Conservation (phyloP, 2,113 vertebrate genomes). For the Percopsis transmontana region DNA sequence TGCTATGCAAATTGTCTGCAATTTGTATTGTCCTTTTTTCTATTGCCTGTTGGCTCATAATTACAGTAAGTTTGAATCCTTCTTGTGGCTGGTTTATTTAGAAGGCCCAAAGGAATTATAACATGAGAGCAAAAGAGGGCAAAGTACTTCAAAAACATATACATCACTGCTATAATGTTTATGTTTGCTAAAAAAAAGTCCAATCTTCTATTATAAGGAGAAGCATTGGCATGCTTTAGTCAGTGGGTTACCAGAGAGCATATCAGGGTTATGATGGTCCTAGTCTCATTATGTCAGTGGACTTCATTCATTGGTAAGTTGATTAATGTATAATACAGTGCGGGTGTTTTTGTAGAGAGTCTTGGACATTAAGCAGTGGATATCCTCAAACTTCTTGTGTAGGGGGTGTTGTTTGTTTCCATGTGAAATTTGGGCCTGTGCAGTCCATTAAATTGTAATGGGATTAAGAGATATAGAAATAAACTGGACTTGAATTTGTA, state of each 20-base stretch:
- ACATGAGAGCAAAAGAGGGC: conserved; percentile 44
- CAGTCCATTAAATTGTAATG: no score
- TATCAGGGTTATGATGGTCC: conserved; percentile 28
- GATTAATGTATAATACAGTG: no score
- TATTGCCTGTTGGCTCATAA: conserved; percentile 67
- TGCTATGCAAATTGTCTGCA: conserved; percentile 70
- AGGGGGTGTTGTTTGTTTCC: no score
- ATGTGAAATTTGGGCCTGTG: no score
- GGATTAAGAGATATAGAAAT: no score
- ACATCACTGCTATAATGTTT: conserved; percentile 42
- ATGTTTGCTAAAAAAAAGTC: conserved; percentile 39
- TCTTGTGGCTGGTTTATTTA: conserved; percentile 64
- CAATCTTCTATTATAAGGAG: conserved; percentile 13
- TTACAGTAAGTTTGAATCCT: conserved; percentile 72
- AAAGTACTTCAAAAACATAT: conserved; percentile 55
- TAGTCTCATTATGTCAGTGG: conserved; percentile 28
- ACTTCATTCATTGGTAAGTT: neutral
- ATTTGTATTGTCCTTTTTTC: conserved; percentile 44
- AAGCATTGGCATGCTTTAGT: conserved; percentile 21
- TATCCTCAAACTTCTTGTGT: no score
- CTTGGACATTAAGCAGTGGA: no score
- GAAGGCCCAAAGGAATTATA: conserved; percentile 55
- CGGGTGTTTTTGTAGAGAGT: no score
- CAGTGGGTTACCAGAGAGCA: conserved; percentile 34
- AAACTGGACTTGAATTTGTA: no score